These are phyloP conservation scores for Aix galericulata DNA, from an alignment of 2,113 vertebrate species.

Conservation along the genomic window DNA sequence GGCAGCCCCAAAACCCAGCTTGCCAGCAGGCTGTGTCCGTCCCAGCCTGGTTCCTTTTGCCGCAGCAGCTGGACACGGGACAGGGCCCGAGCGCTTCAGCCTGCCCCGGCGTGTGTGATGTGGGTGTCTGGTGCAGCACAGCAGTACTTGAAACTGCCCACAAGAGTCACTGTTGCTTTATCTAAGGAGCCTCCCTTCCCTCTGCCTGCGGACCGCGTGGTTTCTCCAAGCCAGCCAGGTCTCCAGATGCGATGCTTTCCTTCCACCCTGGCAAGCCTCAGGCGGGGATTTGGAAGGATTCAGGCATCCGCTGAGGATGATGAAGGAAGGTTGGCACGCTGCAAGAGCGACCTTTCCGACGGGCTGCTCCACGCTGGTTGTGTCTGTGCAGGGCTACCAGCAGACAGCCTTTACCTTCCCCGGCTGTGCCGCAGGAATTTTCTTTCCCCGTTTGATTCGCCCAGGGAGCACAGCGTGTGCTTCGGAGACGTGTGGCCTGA, in stretches of 20 bases:
- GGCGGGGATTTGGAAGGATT: not conserved
- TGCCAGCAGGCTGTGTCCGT: fast-evolving
- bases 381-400: not conserved
- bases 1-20: not conserved
- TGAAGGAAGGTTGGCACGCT: not conserved
- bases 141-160: conserved; percentile 50
- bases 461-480: conserved; percentile 43
- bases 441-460: not conserved
- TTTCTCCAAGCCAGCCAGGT: fast-evolving
- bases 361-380: not conserved
- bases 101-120: fast-evolving
- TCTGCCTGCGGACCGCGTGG: not conserved
- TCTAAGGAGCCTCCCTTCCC: not conserved
- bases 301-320: not conserved
- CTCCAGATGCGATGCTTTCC: not conserved
- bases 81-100: fast-evolving
- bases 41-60: not conserved
- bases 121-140: not conserved
- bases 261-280: not conserved
- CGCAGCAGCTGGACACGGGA: not conserved
- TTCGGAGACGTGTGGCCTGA: conserved; percentile 1
- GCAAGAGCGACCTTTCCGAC: not conserved
- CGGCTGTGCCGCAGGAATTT: not conserved
- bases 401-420: not conserved
- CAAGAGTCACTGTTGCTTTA: conserved; percentile 70